A percentile compares a stretch with the other conserved stretches of the same genome.
Conservation (phyloP, 2,113 vertebrate genomes). For the Poecile atricapillus region DNA sequence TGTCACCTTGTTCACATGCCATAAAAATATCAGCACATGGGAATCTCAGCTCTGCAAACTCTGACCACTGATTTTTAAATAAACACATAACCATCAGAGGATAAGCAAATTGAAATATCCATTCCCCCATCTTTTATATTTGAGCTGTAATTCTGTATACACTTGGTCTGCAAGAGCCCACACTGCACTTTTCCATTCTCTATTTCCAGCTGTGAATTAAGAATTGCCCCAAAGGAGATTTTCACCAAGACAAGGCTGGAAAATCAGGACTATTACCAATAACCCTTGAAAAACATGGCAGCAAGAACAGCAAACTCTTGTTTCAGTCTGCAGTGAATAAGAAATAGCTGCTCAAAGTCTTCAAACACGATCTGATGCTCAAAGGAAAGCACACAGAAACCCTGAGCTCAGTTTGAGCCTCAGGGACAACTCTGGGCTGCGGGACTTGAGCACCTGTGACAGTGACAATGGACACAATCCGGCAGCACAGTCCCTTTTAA, state of each 20-base stretch:
- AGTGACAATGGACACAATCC: accelerated
- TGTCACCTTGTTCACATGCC: not conserved
- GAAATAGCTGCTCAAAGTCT: not conserved
- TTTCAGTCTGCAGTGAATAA: not conserved
- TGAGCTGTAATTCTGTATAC: not conserved
- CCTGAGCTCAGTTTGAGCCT: not conserved
- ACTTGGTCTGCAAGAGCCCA: not conserved
- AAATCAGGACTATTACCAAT: not conserved
- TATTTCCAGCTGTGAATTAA: not conserved
- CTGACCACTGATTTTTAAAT: not conserved
- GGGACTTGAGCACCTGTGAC: not conserved
- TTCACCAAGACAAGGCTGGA: not conserved
- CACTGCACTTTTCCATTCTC: not conserved
- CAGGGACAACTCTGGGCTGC: not conserved
- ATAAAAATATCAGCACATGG: not conserved
- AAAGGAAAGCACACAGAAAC: not conserved
- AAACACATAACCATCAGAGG: not conserved
- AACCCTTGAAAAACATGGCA: not conserved
- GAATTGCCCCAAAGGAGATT: not conserved
- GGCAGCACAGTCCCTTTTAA: not conserved
- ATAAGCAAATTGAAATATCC: not conserved
- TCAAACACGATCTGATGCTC: accelerated
- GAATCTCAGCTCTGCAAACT: not conserved
- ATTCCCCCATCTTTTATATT: not conserved
- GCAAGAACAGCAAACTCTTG: not conserved